These are phyloP conservation scores for Furcifer pardalis DNA, from an alignment of 2,797 vertebrate genomes.

Conservation along the genomic window DNA sequence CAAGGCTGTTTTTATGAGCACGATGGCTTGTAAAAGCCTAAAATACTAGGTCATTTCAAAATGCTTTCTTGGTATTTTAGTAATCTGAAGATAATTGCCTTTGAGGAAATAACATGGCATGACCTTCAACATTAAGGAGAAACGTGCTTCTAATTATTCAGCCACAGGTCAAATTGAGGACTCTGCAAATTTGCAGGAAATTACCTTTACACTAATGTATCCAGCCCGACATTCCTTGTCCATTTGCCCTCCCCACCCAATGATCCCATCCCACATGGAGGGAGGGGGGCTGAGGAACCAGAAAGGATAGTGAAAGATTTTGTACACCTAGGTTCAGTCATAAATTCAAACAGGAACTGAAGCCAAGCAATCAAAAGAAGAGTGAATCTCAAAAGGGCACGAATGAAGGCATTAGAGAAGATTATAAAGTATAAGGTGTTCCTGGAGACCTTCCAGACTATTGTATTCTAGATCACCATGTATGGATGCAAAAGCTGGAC, in stretches of 20 bases:
- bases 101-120: constrained; percentile 19
- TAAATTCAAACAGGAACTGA: too few relatives aligned
- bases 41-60: not conserved
- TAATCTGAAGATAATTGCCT: constrained; percentile 34
- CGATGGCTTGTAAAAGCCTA: not conserved
- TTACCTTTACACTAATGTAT: constrained; percentile 29
- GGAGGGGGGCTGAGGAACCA: not conserved
- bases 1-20: not conserved
- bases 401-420: too few relatives aligned
- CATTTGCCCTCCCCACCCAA: not conserved
- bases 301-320: too few relatives aligned
- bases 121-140: constrained; percentile 33
- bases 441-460: too few relatives aligned
- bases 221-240: constrained; percentile 15
- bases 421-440: too few relatives aligned
- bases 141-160: constrained; percentile 27
- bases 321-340: too few relatives aligned
- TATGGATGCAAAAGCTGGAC: too few relatives aligned
- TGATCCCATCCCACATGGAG: not conserved
- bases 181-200: constrained; percentile 38
- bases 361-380: too few relatives aligned
- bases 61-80: constrained; percentile 32
- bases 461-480: too few relatives aligned
- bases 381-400: too few relatives aligned
- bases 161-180: constrained; percentile 28